Percentiles rank a stretch among this genome's conserved stretches.
Evolutionary conservation across 1,140 invertebrate genomes (phyloP).

Genomic region (Drosophila pseudoananassae): DNA sequence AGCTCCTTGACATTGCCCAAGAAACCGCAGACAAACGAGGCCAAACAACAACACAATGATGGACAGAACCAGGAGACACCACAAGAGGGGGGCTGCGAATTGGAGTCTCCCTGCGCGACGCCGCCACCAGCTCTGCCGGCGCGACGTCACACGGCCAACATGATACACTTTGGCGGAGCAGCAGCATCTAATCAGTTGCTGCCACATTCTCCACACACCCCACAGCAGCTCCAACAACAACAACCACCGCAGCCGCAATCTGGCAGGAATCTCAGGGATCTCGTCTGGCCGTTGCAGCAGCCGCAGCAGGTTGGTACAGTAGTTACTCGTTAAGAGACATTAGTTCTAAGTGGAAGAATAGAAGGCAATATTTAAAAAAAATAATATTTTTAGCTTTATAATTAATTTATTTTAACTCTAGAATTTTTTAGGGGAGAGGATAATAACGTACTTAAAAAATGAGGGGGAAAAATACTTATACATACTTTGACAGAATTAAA

Average conservation of each 20-base stretch:
- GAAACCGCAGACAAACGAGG: constrained; percentile 60
- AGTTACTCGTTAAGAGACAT: not conserved
- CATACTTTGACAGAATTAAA: no score
- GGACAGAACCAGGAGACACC: constrained; percentile 20
- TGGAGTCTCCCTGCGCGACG: constrained; percentile 48
- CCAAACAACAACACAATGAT: constrained; percentile 42
- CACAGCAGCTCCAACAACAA: constrained; percentile 4
- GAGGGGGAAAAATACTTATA: no score
- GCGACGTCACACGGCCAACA: constrained; percentile 62
- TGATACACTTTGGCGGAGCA: constrained; percentile 58
- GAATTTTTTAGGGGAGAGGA: no score
- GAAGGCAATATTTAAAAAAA: no score
- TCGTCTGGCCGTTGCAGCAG: constrained; percentile 51
- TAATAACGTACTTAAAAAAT: no score
- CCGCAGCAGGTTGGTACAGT: constrained; percentile 61
- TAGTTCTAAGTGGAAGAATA: not conserved
- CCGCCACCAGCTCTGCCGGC: constrained; percentile 71
- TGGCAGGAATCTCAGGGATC: constrained; percentile 58
- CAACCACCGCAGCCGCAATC: constrained; percentile 15
- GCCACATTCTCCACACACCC: constrained; percentile 19
- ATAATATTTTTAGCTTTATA: no score
- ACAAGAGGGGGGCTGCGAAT: constrained; percentile 17
- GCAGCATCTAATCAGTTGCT: constrained; percentile 54
- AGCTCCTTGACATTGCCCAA: constrained; percentile 65
- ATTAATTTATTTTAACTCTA: no score